A percentile compares a stretch with the other conserved stretches of the same genome.
These are phyloP conservation scores for Spinibarbus caldwelli DNA, from an alignment of 2,797 vertebrate genomes.

Conservation along the genomic window DNA sequence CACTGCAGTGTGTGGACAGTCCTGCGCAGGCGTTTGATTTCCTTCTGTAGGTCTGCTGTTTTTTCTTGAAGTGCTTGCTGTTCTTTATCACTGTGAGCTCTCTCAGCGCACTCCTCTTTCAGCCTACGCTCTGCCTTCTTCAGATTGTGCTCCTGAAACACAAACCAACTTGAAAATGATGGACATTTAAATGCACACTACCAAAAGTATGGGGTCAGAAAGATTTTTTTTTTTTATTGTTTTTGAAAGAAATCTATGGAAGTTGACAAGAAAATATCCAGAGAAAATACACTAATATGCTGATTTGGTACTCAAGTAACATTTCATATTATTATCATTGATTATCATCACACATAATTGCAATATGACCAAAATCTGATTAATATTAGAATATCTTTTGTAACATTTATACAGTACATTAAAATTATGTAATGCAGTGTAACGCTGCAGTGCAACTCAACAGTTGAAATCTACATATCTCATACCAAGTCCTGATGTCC, in stretches of 20 bases:
- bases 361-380: neutral
- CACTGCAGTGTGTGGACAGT: conserved; percentile 64
- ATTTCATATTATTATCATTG: neutral
- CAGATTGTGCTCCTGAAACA: conserved; percentile 41
- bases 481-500: conserved; percentile 80
- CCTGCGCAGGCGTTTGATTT: conserved; percentile 74
- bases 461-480: neutral
- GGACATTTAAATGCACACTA: neutral
- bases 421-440: neutral
- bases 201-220: neutral
- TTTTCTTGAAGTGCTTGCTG: conserved; percentile 69
- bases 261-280: too few relatives aligned
- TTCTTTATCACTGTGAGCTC: conserved; percentile 61
- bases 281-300: neutral
- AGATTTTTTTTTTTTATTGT: neutral
- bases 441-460: neutral
- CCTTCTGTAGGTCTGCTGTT: conserved; percentile 70
- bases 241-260: neutral
- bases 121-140: conserved; percentile 69
- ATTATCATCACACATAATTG: neutral
- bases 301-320: neutral
- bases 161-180: neutral
- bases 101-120: conserved; percentile 64
- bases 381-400: neutral
- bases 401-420: neutral